Evolutionary conservation across 2,797 vertebrate species (phyloP).

Genomic region (Salmo trutta): DNA sequence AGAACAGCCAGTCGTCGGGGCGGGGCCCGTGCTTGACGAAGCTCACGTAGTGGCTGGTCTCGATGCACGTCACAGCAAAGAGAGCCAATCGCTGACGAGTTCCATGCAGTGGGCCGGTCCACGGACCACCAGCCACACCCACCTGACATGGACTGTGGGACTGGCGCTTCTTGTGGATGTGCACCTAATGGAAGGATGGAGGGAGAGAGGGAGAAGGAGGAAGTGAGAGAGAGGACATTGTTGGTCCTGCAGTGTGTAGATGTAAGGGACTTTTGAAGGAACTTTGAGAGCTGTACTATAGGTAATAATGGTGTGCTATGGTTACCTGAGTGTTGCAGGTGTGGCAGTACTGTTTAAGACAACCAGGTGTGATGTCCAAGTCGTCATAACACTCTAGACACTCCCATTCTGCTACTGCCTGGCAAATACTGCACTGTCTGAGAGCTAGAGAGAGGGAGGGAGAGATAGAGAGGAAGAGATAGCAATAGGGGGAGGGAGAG

Average conservation of each 20-base stretch:
- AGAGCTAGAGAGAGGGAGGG: constrained; percentile 60
- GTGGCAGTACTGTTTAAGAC: constrained; percentile 81
- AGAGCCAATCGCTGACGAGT: constrained; percentile 77
- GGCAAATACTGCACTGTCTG: constrained; percentile 84
- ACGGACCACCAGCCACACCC: constrained; percentile 52
- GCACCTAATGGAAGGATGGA: constrained; percentile 67
- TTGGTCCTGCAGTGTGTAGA: background rate
- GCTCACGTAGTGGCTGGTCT: constrained; percentile 87
- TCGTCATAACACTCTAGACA: constrained; percentile 82
- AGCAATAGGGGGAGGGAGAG: background rate
- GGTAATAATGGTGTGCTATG: background rate
- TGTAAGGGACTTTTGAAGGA: background rate
- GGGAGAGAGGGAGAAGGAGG: background rate
- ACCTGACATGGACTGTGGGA: constrained; percentile 68
- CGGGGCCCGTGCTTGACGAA: constrained; percentile 77
- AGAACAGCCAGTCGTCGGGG: constrained; percentile 80
- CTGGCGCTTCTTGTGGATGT: constrained; percentile 75
- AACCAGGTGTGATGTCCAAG: constrained; percentile 75
- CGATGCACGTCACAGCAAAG: constrained; percentile 83
- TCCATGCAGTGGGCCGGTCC: constrained; percentile 57
- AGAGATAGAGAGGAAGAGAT: background rate
- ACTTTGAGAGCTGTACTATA: background rate
- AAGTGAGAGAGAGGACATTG: background rate
- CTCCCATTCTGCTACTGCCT: constrained; percentile 79
- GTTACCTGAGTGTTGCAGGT: constrained; percentile 80